Base-by-base conservation (phyloP, 2,113 vertebrate species). In the Oncorhynchus keta region DNA sequence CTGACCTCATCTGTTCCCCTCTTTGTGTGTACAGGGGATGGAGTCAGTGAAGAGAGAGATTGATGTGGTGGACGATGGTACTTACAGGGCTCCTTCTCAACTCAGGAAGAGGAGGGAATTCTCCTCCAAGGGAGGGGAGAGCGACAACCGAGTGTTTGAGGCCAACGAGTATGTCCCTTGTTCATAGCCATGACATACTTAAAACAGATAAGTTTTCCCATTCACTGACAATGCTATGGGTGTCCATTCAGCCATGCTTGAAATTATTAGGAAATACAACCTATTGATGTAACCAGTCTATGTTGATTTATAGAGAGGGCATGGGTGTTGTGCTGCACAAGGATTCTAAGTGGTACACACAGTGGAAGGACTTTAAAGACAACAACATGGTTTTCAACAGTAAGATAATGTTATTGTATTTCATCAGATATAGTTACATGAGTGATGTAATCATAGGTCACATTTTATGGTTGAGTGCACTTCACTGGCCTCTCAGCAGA, bases 361-460 rank as follows among this genome's bases (percentile, higher is more conserved):
- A 99, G 86, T 99, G 98, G 98, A 98, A 95, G 75, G 97, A 99
- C 81, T 99, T 99, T 92, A 97, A 95, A 90, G 97, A 99, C 90
- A 98, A 97, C 90, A 99, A 98, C 0, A 84, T 93, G 4, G 98
- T 99, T 57, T 96, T 99, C 86, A 99, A 97, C 78, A 93, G 98
- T 99, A 94, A 96, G 97, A 32, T 16, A 48, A 71, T 59, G 2
- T 5, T 48, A n/a, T 73, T 2, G 79, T 8, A 8, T 65, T 2
- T 66, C 57, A 39, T n/a, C 13, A 66, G 4, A 72, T 24, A 6
- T 16, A 30, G 28, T 72, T 18, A 72, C 18, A 30, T 16, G 20
- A 18, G 1, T 32, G 16, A 18, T 24, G 13, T 7, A 18, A 55
- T 32, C 13, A 18, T 20, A 3, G 13, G 45, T 49, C 16, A 22